phyloP scores from a whole-genome alignment of 1,140 invertebrate genomes.

The Sinonovacula constricta region DNA sequence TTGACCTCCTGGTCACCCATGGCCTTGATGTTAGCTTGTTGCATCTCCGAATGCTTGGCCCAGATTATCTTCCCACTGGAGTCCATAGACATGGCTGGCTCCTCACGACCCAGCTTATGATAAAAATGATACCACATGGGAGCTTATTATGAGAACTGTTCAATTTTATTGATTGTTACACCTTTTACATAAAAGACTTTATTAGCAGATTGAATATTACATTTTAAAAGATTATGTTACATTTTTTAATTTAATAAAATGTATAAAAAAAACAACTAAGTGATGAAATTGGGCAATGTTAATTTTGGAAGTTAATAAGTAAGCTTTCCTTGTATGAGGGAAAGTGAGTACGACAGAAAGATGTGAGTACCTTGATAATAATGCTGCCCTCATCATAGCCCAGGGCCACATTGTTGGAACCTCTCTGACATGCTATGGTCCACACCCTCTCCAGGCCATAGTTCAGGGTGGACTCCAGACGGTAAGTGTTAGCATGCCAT shows the following conservation, averaged over 20 bases:
- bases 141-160: too few relatives aligned
- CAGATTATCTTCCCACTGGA: constrained; percentile 98
- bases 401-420: constrained; percentile 97
- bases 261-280: too few relatives aligned
- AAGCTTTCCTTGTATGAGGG: not conserved
- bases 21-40: constrained; percentile 96
- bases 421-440: constrained; percentile 96
- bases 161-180: too few relatives aligned
- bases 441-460: constrained; percentile 99
- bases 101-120: constrained; percentile 92
- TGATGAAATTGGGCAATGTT: too few relatives aligned
- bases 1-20: constrained; percentile 80
- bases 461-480: constrained; percentile 96
- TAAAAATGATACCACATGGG: not conserved
- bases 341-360: not conserved
- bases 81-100: constrained; percentile 99
- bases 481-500: constrained; percentile 98
- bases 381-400: constrained; percentile 99
- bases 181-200: too few relatives aligned
- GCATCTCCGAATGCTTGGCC: constrained; percentile 98
- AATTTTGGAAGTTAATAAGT: too few relatives aligned
- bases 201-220: too few relatives aligned
- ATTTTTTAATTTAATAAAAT: too few relatives aligned
- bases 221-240: too few relatives aligned
- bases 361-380: constrained; percentile 86